Evolutionary conservation across 2,888 invertebrate species (phyloP).

Genomic region (Keiferia lycopersicella): DNA sequence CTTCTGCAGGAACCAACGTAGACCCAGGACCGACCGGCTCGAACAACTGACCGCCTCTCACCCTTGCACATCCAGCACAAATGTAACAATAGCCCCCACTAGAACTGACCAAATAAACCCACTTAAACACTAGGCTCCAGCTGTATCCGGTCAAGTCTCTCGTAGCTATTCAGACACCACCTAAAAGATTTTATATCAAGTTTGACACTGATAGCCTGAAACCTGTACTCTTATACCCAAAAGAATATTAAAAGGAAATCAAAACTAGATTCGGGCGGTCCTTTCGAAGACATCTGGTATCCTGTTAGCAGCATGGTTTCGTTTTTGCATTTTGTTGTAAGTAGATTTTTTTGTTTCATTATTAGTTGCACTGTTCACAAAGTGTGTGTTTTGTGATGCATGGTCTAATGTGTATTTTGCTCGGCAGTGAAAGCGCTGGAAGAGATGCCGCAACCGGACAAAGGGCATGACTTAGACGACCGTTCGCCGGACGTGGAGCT

Average conservation of each 20-base stretch:
- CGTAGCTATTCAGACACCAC: too few species aligned
- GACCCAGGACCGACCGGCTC: constrained; percentile 72
- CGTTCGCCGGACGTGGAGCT: constrained; percentile 89
- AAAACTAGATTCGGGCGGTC: constrained; percentile 59
- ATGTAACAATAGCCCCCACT: background rate
- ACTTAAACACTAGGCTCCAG: too few species aligned
- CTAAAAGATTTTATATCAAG: too few species aligned
- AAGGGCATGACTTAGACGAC: constrained; percentile 85
- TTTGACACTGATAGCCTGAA: too few species aligned
- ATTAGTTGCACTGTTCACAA: constrained; percentile 46
- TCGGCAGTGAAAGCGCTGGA: constrained; percentile 88
- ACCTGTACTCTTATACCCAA: background rate
- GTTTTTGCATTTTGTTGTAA: constrained; percentile 79
- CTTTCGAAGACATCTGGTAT: constrained; percentile 56
- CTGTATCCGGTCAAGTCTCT: too few species aligned
- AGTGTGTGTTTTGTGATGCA: constrained; percentile 36
- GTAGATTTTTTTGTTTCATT: constrained; percentile 56
- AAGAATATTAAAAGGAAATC: constrained; percentile 46
- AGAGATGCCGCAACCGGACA: constrained; percentile 82
- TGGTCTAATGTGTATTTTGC: constrained; percentile 27
- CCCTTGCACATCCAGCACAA: constrained; percentile 32
- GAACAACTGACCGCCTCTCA: constrained; percentile 62
- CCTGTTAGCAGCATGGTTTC: constrained; percentile 74
- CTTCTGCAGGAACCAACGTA: constrained; percentile 76
- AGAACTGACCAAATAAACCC: background rate